Percentiles rank a stretch among this genome's conserved stretches.
Evolutionary conservation across 2,888 invertebrate genomes (phyloP).

Genomic region (Pogonocherus hispidulus): DNA sequence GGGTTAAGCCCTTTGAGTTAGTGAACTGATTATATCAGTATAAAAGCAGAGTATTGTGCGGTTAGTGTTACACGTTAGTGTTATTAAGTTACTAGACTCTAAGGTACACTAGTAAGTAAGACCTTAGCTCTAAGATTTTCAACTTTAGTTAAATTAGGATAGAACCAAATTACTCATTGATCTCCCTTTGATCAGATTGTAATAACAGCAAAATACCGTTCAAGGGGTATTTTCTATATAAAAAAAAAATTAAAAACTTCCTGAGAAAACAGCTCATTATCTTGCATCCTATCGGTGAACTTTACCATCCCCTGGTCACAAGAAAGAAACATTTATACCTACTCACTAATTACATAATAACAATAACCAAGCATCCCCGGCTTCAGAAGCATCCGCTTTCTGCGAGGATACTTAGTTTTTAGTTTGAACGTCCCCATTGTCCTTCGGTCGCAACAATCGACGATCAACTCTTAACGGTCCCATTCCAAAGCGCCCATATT

Average conservation of each 20-base stretch:
- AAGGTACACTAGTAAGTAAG: too few relatives aligned
- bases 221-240: background rate
- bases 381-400: background rate
- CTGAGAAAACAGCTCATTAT: background rate
- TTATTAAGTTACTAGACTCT: too few relatives aligned
- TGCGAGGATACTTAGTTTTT: background rate
- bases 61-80: too few relatives aligned
- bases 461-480: slow-evolving; percentile 19
- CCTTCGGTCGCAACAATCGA: background rate
- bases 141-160: too few relatives aligned
- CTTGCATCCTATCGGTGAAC: background rate
- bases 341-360: slow-evolving; percentile 7
- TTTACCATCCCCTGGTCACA: background rate
- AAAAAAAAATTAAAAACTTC: background rate
- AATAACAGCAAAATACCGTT: too few relatives aligned
- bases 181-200: too few relatives aligned
- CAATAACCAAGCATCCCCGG: slow-evolving; percentile 1
- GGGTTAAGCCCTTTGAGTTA: too few relatives aligned
- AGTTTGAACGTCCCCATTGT: background rate
- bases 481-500: slow-evolving; percentile 15
- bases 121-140: too few relatives aligned
- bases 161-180: too few relatives aligned
- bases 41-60: too few relatives aligned
- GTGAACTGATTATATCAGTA: too few relatives aligned
- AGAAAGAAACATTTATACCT: slow-evolving; percentile 1